Evolutionary conservation across 2,797 vertebrate species (phyloP), one percentile per base, ranked within the genome.

Genomic region (Chaenodraco wilsoni): DNA sequence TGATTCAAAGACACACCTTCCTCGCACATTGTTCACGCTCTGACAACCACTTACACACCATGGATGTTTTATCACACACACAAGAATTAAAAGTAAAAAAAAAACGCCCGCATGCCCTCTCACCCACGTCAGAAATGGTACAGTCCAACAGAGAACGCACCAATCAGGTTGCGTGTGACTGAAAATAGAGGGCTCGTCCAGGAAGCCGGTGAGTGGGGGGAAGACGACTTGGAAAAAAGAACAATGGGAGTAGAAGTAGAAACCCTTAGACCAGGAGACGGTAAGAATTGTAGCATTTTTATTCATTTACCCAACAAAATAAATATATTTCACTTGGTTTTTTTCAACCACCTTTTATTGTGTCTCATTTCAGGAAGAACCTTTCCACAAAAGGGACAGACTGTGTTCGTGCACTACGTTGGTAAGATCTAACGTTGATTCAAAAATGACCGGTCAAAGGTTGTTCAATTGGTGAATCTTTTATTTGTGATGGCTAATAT

Each of bases 221-320:
- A 46, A 61, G 48, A n/a, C 61, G 5, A 17, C 54, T 27, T 16
- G 12, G 15, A 19, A 51, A 80, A 71, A 87, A 88, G 73, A 87
- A 89, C 89, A 88, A 93, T 93, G 92, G 90, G 90, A 77, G 90
- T 93, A 0, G 0, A 81, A 0, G 50, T 89, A 0, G 77, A 91
- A 0, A 87, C 69, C 14, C 0, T 89, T 0, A 75, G 0, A 54
- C 41, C 75, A 0, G 92, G 92, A 58, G 80, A 92, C 44, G 91
- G 92, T 93, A 59, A 77, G 48, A 0, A 0, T 41, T 9, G 6
- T 9, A 37, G 33, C 33, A 13, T 14, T 52, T 11, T 1, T 16
- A 49, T 15, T 0, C 0, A 17, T 5, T 27, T 1, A 23, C 0
- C 11, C 1, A 0, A 1, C 10, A 3, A 1, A 0, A 3, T 1